Base-by-base conservation (phyloP, 23 tunicate species). In the Clavelina lepadiformis region DNA sequence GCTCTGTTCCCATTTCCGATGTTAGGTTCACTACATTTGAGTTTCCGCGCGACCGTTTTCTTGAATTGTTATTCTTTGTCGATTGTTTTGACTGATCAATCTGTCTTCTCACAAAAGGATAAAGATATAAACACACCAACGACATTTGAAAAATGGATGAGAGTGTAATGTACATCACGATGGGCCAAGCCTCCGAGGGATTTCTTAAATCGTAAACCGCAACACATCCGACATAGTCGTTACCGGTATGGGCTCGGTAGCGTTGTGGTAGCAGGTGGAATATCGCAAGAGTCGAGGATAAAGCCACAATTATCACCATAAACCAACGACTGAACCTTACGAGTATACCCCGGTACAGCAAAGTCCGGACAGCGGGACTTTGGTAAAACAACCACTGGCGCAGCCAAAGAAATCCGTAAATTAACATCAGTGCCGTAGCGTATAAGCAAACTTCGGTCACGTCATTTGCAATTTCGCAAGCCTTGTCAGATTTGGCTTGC, bases 301-400 rank as follows among this genome's bases (percentile, higher is more conserved):
- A 27, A 18, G 46, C 27, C 35, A 72, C 7, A 15, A 86, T 76
- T 0, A 78, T 53, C 22, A 65, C 21, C 0, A 56, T 61, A 13
- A 86, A 35, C 2, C 24, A 38, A 3, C 69, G 58, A 56, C 85
- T 78, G 47, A 77, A 86, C 5, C 55, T 28, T 18, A 86, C 75
- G 30, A 86, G 33, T 27, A 23, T 24, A 34, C 52, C 36, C 23
- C 61, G 50, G 64, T 86, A 86, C 19, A 86, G 68, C 21, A 86
- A 38, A 18, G 61, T 61, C 44, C 49, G 46, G 13, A 78, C 95
- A 18, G 85, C 85, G 21, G 95, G 95, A 54, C 78, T 75, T 38
- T 72, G 61, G 76, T 86, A 86, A 36, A 86, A 86, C 33, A 78
- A 45, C 95, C 95, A 86, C 47, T 86, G 95, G 34, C 77, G 63